Evolutionary conservation across 2,888 invertebrate species (phyloP), one percentile per base, ranked within the genome.

Genomic region (Papilio gigon): DNA sequence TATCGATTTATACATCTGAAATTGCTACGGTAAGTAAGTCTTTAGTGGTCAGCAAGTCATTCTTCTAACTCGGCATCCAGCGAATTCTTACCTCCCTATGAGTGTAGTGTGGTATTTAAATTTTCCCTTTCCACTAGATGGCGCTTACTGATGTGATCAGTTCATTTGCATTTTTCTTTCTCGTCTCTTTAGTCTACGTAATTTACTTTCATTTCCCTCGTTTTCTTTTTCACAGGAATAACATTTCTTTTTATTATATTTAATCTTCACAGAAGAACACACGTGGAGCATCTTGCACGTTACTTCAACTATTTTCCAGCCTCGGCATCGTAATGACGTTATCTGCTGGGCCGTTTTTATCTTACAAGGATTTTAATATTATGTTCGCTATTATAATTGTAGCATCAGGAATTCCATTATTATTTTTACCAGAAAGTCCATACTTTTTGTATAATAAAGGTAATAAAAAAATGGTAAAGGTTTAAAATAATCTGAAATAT

Each of bases 181-280:
- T n/a, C n/a, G n/a, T n/a, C n/a, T n/a, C n/a, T n/a, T n/a, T n/a
- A n/a, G n/a, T n/a, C n/a, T n/a, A n/a, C n/a, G n/a, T n/a, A n/a
- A n/a, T n/a, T n/a, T n/a, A n/a, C n/a, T n/a, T n/a, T n/a, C n/a
- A n/a, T n/a, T n/a, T n/a, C n/a, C n/a, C n/a, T n/a, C n/a, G n/a
- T n/a, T n/a, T n/a, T n/a, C n/a, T n/a, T n/a, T n/a, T n/a, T n/a
- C n/a, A n/a, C n/a, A n/a, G n/a, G n/a, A n/a, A n/a, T n/a, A n/a
- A n/a, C n/a, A n/a, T n/a, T n/a, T n/a, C n/a, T n/a, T n/a, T n/a
- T n/a, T n/a, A n/a, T n/a, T n/a, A n/a, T n/a, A n/a, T n/a, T n/a
- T n/a, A n/a, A n/a, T n/a, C n/a, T n/a, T n/a, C n/a, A 0, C 83
- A 89, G 89, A 89, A 85, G 79, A 85, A 87, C 47, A 78, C 87